Conservation (phyloP, 1,140 invertebrate species). For the Apis florea region DNA sequence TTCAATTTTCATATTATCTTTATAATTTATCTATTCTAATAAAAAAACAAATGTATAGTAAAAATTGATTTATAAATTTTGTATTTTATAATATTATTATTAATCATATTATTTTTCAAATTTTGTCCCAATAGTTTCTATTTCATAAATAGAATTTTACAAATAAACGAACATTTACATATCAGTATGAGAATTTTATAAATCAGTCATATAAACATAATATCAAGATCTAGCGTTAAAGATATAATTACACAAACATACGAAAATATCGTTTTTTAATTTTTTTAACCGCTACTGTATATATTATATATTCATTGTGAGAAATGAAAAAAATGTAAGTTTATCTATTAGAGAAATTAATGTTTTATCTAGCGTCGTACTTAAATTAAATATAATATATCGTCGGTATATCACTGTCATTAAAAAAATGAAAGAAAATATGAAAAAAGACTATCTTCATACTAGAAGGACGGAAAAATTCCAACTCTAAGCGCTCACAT, state of each 20-base stretch:
- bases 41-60: no score
- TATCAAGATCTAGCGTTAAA: not conserved
- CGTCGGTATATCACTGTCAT: conserved; percentile 52
- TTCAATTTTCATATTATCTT: not conserved
- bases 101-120: not conserved
- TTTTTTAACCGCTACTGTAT: not conserved
- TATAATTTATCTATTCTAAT: no score
- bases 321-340: conserved; percentile 40
- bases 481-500: conserved; percentile 78
- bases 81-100: no score
- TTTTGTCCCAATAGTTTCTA: not conserved
- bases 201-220: not conserved
- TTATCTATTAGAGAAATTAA: conserved; percentile 63
- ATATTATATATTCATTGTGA: conserved; percentile 22
- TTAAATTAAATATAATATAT: conserved; percentile 60
- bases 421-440: conserved; percentile 37
- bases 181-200: conserved; percentile 1
- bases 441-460: conserved; percentile 61
- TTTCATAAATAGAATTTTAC: not conserved
- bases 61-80: no score
- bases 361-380: conserved; percentile 62
- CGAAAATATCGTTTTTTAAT: not conserved
- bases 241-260: not conserved
- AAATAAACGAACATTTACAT: conserved; percentile 8
- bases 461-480: conserved; percentile 63